Conservation (phyloP, 2,113 vertebrate genomes). For the Emydocephalus ijimae region DNA sequence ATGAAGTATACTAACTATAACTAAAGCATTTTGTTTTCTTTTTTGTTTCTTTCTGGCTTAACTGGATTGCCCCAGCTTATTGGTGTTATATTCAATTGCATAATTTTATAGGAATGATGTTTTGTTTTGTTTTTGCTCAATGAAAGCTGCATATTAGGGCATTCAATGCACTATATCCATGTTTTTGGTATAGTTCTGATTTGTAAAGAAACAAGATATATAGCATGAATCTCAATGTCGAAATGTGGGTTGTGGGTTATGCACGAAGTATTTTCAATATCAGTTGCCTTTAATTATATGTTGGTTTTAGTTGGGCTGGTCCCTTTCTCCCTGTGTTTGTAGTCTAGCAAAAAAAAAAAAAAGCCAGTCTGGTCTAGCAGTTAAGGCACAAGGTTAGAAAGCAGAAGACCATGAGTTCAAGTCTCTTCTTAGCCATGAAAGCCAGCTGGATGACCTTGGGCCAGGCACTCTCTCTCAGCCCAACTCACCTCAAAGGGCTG, state of each 20-base stretch:
- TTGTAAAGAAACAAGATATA: not conserved
- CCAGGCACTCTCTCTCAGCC: not conserved
- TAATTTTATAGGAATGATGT: not conserved
- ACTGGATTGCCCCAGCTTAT: not conserved
- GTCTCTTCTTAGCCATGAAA: not conserved
- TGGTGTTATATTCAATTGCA: not conserved
- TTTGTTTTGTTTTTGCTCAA: not conserved
- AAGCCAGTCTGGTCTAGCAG: not conserved
- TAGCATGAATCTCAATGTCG: not conserved
- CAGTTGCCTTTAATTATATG: not conserved
- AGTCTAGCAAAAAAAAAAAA: not conserved
- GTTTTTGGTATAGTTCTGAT: not conserved
- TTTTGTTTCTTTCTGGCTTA: not conserved
- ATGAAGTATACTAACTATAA: not conserved
- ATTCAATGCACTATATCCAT: not conserved
- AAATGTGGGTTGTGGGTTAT: not conserved
- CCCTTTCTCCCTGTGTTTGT: not conserved
- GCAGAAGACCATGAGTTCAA: not conserved
- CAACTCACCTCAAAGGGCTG: not conserved
- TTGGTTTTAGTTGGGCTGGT: not conserved
- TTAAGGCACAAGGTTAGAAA: not conserved
- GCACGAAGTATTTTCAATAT: not conserved
- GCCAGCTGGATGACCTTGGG: not conserved
- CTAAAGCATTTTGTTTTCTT: not conserved
- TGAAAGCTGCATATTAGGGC: not conserved